phyloP scores from a whole-genome alignment of 2,113 vertebrate species.

The Coreoperca whiteheadi region DNA sequence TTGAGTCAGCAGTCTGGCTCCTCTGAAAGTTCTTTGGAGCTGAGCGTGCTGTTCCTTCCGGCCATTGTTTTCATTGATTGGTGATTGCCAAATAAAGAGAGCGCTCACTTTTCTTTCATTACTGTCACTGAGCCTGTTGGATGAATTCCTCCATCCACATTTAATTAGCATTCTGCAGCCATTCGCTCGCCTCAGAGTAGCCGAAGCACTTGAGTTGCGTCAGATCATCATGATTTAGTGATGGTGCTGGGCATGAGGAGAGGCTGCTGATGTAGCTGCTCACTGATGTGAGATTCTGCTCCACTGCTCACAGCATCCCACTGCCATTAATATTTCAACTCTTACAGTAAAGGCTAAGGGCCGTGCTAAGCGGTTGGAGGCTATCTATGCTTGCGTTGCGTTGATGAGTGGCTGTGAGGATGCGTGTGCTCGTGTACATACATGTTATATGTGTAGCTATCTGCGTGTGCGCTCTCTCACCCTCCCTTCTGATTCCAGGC shows the following conservation, averaged over 20 bases:
- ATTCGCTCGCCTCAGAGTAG: slow-evolving; percentile 4
- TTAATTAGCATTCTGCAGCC: slow-evolving; percentile 63
- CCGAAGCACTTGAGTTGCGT: slow-evolving; percentile 46
- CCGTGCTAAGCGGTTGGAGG: slow-evolving; percentile 22
- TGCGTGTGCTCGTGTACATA: not conserved
- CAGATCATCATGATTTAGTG: slow-evolving; percentile 69
- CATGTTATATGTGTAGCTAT: not conserved
- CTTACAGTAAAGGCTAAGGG: slow-evolving; percentile 71
- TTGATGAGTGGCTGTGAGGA: slow-evolving; percentile 18
- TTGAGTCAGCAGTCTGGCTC: slow-evolving; percentile 60
- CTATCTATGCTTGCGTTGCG: not conserved
- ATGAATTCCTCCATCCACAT: slow-evolving; percentile 44
- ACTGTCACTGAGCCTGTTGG: slow-evolving; percentile 42
- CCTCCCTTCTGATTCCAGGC: slow-evolving; percentile 81
- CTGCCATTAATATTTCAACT: slow-evolving; percentile 76
- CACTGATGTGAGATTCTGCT: slow-evolving; percentile 64
- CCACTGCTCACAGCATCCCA: slow-evolving; percentile 51
- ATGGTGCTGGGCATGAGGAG: slow-evolving; percentile 39
- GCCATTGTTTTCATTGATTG: slow-evolving; percentile 57
- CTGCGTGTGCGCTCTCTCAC: not conserved
- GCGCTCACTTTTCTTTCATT: slow-evolving; percentile 50
- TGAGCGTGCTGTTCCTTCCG: slow-evolving; percentile 24
- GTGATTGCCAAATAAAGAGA: slow-evolving; percentile 55
- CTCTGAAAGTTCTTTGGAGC: slow-evolving; percentile 34
- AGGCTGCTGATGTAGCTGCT: slow-evolving; percentile 63